Evolutionary conservation across 1,140 invertebrate species (phyloP).

Genomic region (Rhyzopertha dominica): DNA sequence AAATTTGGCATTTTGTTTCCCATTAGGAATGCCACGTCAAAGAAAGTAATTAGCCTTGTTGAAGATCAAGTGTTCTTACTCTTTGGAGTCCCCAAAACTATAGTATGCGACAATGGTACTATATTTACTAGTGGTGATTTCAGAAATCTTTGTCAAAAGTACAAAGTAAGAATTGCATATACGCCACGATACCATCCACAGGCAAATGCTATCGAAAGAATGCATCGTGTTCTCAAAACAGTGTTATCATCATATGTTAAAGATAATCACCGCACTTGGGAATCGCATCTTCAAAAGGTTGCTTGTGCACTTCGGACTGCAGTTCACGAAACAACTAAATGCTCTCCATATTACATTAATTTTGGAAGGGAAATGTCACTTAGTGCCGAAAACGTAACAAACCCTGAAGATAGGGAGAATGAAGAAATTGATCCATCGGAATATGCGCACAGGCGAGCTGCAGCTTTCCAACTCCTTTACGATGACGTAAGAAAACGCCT

Average conservation of each 20-base stretch:
- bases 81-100: neutral
- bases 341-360: no score
- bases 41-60: no score
- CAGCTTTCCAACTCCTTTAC: no score
- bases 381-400: no score
- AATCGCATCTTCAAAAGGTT: constrained; percentile 1
- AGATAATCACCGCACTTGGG: constrained; percentile 7
- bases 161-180: constrained; percentile 4
- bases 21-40: no score
- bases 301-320: constrained; percentile 1
- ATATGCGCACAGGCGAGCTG: no score
- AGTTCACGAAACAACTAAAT: neutral
- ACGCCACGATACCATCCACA: constrained; percentile 1
- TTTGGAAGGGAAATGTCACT: no score
- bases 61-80: no score
- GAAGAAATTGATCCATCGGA: no score
- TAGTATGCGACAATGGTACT: constrained; percentile 3
- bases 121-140: constrained; percentile 2
- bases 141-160: constrained; percentile 3
- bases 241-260: neutral
- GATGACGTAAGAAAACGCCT: no score
- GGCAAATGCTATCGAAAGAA: neutral
- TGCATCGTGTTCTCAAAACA: constrained; percentile 3
- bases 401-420: no score
- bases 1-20: no score